Evolutionary conservation across 2,113 vertebrate species (phyloP), one percentile per base, ranked within the genome.

Genomic region (Anthoscopus minutus): DNA sequence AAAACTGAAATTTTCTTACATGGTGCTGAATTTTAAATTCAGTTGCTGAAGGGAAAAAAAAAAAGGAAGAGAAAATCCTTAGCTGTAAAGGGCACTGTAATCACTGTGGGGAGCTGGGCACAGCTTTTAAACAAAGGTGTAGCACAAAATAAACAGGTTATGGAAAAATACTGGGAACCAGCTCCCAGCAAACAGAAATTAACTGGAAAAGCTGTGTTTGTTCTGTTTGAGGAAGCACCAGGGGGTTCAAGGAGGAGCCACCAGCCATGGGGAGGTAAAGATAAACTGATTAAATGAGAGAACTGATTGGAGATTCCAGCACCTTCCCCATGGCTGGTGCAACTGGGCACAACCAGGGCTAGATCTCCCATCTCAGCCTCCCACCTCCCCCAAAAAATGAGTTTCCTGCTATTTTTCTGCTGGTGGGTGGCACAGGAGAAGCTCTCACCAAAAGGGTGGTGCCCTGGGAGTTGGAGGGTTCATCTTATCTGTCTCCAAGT

Each of bases 291-390:
- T 67, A 53, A 61, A 69, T 6, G 7, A 33, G 15, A 62, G 45
- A 71, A 15, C n/a, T 12, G 57, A 57, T 33, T 8, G 12, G 35
- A 45, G 27, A 9, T 54, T 31, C 48, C 27, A 35, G 25, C 1
- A 0, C 50, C 21, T 22, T 70, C 19, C 37, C 44, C 48, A 6
- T 0, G 30, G 56, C n/a, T 0, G 0, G 27, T 19, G 27, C 23
- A 22, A 20, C 1, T 4, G 35, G 25, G 27, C 72, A 67, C 2
- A 9, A 62, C 24, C 42, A 3, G 37, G 31, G 30, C 11, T 1
- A 6, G 45, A 48, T 37, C 4, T 12, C 54, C 38, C 2, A 1
- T 6, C 54, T 33, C 64, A 77, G 23, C 54, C 31, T 57, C n/a
- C 54, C 2, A 1, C 8, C 11, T 17, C 15, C 42, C 48, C 30